Conservation (phyloP, 2,888 invertebrate species). For the Leucoptera coffeella region DNA sequence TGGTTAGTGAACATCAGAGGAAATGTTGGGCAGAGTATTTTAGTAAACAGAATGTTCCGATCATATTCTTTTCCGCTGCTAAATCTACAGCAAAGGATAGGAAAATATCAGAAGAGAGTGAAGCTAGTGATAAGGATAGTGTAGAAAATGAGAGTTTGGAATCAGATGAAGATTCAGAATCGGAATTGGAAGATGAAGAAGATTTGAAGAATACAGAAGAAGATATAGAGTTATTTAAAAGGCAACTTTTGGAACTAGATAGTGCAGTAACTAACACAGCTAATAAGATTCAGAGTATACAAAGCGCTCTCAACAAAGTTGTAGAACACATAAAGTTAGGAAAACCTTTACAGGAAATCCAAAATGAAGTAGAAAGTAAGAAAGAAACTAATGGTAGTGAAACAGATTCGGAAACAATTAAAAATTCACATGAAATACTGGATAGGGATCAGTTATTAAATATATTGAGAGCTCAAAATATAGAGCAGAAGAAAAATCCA, state of each 20-base stretch:
- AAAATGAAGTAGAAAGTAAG: constrained; percentile 8
- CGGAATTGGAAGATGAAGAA: constrained; percentile 15
- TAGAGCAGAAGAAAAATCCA: constrained; percentile 31
- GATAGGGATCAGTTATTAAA: constrained; percentile 64
- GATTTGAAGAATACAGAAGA: constrained; percentile 19
- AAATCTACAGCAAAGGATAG: constrained; percentile 43
- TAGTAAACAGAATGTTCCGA: constrained; percentile 56
- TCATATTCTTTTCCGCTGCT: constrained; percentile 90
- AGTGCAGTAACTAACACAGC: constrained; percentile 48
- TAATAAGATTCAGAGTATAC: constrained; percentile 47
- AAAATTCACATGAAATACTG: constrained; percentile 57
- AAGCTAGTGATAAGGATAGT: constrained; percentile 6
- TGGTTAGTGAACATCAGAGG: constrained; percentile 75
- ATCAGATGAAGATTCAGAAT: constrained; percentile 18
- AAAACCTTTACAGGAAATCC: constrained; percentile 19
- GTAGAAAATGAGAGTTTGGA: constrained; percentile 12
- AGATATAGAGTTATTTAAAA: constrained; percentile 41
- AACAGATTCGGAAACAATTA: constrained; percentile 9
- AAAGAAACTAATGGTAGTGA: constrained; percentile 6
- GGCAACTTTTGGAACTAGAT: constrained; percentile 43
- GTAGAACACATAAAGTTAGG: constrained; percentile 28
- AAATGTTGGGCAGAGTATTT: constrained; percentile 84
- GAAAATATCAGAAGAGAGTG: constrained; percentile 30
- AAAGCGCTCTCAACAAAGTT: constrained; percentile 37
- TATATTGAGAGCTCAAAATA: constrained; percentile 56